These are phyloP conservation scores for Nannospalax galili DNA, from an alignment of 2,113 vertebrate genomes.

Conservation along the genomic window DNA sequence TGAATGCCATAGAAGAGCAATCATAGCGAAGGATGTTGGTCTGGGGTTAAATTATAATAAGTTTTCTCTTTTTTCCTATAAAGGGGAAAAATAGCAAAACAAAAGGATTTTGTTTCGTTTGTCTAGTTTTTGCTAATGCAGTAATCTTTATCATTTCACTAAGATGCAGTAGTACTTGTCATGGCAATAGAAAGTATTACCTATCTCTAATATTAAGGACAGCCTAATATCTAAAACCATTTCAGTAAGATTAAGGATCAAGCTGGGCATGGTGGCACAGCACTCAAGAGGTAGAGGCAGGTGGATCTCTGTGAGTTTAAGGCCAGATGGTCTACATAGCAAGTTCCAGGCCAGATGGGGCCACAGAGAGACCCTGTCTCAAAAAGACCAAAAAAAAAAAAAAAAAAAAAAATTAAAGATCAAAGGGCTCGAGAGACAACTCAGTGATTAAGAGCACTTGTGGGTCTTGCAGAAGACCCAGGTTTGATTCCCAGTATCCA, in stretches of 20 bases:
- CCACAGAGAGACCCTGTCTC: too few relatives aligned
- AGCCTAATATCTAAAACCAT: background rate
- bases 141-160: conserved; percentile 29
- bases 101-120: background rate
- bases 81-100: background rate
- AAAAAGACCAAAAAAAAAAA: too few relatives aligned
- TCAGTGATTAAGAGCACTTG: background rate
- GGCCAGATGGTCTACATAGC: too few relatives aligned
- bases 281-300: too few relatives aligned
- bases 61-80: conserved; percentile 29
- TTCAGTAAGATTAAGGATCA: background rate
- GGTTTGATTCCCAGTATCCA: background rate
- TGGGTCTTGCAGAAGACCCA: background rate
- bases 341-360: too few relatives aligned
- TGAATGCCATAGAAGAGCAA: background rate
- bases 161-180: background rate
- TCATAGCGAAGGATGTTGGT: background rate
- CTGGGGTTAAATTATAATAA: background rate
- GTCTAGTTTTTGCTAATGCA: background rate
- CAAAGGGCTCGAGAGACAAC: background rate
- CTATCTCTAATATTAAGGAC: background rate
- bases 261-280: too few relatives aligned
- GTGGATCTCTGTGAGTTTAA: too few relatives aligned
- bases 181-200: background rate
- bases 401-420: too few relatives aligned